phyloP scores from a whole-genome alignment of 2,888 invertebrate genomes.

The Microctonus hyperodae region DNA sequence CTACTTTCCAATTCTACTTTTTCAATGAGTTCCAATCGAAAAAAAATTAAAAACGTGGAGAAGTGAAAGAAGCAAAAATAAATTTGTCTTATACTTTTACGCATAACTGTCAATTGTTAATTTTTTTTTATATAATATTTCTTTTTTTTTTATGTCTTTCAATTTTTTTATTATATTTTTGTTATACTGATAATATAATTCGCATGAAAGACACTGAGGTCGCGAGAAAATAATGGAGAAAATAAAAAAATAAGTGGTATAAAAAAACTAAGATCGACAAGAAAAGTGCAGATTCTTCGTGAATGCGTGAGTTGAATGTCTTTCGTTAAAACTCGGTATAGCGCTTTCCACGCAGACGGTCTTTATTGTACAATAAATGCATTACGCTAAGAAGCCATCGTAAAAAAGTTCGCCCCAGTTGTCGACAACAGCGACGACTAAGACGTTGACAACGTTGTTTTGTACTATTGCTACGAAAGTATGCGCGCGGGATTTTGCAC shows the following conservation, averaged over 20 bases:
- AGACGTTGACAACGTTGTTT: constrained; percentile 13
- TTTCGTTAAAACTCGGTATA: constrained; percentile 38
- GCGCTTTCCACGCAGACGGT: constrained; percentile 32
- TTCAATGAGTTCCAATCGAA: neutral
- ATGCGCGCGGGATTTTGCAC: constrained; percentile 19
- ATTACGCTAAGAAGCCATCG: constrained; percentile 50
- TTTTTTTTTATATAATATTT: neutral
- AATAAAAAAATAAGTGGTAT: neutral
- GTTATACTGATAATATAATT: neutral
- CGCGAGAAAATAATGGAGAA: neutral
- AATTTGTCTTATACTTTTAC: constrained; percentile 1
- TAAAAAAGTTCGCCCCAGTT: constrained; percentile 57
- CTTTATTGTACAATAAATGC: constrained; percentile 56
- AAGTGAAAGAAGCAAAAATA: neutral
- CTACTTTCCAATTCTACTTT: neutral
- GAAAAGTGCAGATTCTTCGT: constrained; percentile 16
- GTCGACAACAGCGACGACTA: constrained; percentile 27
- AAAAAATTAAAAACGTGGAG: neutral
- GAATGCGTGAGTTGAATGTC: constrained; percentile 37
- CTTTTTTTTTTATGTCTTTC: neutral
- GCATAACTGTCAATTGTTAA: too few species aligned
- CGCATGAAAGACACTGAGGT: neutral
- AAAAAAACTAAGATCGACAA: neutral
- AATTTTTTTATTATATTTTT: neutral
- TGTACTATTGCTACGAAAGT: constrained; percentile 15